A percentile compares a stretch with the other conserved stretches of the same genome.
Evolutionary conservation across 2,888 invertebrate species (phyloP).

Genomic region (Meloe dianella): DNA sequence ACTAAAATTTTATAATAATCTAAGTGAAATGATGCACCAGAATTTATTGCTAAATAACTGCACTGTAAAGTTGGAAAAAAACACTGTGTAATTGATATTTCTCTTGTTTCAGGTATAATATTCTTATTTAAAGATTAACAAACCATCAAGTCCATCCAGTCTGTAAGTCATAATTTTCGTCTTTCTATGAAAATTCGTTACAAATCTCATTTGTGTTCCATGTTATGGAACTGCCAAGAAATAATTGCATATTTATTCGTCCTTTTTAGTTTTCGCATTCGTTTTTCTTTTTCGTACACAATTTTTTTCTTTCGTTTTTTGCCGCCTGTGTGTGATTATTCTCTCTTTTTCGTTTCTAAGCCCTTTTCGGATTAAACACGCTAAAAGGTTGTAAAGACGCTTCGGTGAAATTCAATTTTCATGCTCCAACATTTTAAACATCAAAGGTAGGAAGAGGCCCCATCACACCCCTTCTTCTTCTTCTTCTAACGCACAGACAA

Average conservation of each 20-base stretch:
- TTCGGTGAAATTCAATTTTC: constrained; percentile 53
- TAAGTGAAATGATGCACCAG: background rate
- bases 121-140: background rate
- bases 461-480: constrained; percentile 39
- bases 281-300: background rate
- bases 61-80: background rate
- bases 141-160: constrained; percentile 2
- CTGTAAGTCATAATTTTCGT: background rate
- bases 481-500: constrained; percentile 32
- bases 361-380: constrained; percentile 51
- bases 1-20: background rate
- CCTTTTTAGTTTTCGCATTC: background rate
- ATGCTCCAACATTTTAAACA: constrained; percentile 51
- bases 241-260: constrained; percentile 50
- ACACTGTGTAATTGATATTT: background rate
- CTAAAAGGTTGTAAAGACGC: constrained; percentile 53
- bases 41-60: background rate
- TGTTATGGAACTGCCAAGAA: constrained; percentile 24
- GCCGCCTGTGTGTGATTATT: background rate
- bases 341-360: constrained; percentile 44
- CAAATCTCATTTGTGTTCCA: constrained; percentile 18
- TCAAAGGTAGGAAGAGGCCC: constrained; percentile 52
- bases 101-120: constrained; percentile 3
- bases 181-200: background rate
- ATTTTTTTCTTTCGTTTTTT: background rate